phyloP scores from a whole-genome alignment of 2,797 vertebrate species.

The Sorex maritimensis region DNA sequence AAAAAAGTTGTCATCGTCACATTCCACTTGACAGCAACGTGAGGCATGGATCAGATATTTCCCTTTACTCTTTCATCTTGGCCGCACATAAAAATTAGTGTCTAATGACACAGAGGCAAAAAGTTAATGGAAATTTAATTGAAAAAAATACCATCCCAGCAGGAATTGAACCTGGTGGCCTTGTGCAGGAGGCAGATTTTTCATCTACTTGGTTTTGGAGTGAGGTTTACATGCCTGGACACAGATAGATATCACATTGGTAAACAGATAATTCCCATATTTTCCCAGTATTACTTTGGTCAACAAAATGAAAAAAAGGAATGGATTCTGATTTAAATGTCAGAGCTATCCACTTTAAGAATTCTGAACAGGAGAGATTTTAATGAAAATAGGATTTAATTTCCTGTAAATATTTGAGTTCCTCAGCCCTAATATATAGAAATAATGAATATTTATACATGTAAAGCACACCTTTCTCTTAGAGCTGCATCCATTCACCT shows the following conservation, averaged over 20 bases:
- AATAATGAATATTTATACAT: constrained; percentile 83
- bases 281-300: constrained; percentile 77
- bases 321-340: constrained; percentile 83
- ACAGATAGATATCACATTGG: constrained; percentile 63
- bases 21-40: constrained; percentile 75
- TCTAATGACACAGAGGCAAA: constrained; percentile 83
- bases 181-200: constrained; percentile 58
- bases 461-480: constrained; percentile 26
- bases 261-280: constrained; percentile 76
- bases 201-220: constrained; percentile 47
- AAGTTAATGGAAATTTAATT: constrained; percentile 87
- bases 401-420: constrained; percentile 85
- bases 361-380: constrained; percentile 69
- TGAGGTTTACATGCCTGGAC: constrained; percentile 59
- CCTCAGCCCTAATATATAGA: constrained; percentile 79
- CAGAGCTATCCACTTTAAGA: constrained; percentile 73
- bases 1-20: constrained; percentile 75
- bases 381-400: constrained; percentile 87
- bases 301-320: constrained; percentile 78
- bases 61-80: constrained; percentile 78
- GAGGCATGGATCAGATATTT: constrained; percentile 70
- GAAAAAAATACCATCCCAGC: constrained; percentile 79
- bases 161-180: constrained; percentile 82
- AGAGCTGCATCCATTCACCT: constrained; percentile 27
- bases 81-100: constrained; percentile 77